These are phyloP conservation scores for Accipiter virgatus DNA, from an alignment of 2,113 vertebrate genomes.

Conservation along the genomic window DNA sequence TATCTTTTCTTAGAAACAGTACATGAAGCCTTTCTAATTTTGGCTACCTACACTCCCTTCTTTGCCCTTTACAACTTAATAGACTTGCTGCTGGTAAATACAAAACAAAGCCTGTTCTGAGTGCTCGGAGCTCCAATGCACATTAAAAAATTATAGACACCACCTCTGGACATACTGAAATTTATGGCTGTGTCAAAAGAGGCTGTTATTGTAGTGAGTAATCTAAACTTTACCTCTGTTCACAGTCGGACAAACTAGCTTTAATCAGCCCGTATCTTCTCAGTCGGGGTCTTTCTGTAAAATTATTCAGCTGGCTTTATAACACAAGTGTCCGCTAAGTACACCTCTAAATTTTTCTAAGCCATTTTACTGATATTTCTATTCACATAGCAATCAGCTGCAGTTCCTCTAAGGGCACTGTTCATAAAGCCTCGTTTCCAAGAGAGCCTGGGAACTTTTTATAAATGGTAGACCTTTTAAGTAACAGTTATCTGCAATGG, in stretches of 20 bases:
- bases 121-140: slow-evolving; percentile 29
- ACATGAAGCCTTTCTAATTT: slow-evolving; percentile 61
- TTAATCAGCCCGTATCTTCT: slow-evolving; percentile 43
- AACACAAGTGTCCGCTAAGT: slow-evolving; percentile 34
- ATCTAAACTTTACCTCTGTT: slow-evolving; percentile 63
- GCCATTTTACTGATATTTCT: slow-evolving; percentile 52
- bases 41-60: slow-evolving; percentile 18
- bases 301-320: slow-evolving; percentile 40
- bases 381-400: slow-evolving; percentile 37
- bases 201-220: slow-evolving; percentile 53
- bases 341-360: slow-evolving; percentile 47
- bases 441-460: slow-evolving; percentile 38
- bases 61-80: slow-evolving; percentile 69
- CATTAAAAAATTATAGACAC: slow-evolving; percentile 73
- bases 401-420: slow-evolving; percentile 18
- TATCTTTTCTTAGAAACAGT: slow-evolving; percentile 46
- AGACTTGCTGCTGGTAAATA: slow-evolving; percentile 71
- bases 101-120: slow-evolving; percentile 66
- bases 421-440: slow-evolving; percentile 19
- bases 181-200: slow-evolving; percentile 66
- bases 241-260: slow-evolving; percentile 46
- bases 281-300: slow-evolving; percentile 18
- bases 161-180: slow-evolving; percentile 66
- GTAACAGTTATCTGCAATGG: slow-evolving; percentile 47
- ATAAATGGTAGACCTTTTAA: slow-evolving; percentile 48